Evolutionary conservation across 2,113 vertebrate genomes (phyloP), one percentile per base, ranked within the genome.

Genomic region (Sceloporus tristichus): DNA sequence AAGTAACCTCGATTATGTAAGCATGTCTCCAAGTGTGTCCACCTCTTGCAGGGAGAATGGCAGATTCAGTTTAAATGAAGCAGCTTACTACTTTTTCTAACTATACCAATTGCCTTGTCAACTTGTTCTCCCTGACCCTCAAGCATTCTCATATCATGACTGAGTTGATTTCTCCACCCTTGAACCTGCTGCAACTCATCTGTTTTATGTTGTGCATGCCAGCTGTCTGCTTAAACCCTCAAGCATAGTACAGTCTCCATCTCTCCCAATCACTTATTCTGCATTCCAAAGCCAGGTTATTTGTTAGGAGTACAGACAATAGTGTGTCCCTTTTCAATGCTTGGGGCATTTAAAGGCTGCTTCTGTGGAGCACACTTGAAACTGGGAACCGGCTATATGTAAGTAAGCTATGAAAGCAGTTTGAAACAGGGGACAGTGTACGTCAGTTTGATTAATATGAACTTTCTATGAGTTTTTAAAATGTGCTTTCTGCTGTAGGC

Each of bases 101-200:
- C 48, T 79, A 40, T 84, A 80, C 68, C 71, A 83, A 80, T 85
- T 78, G 85, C 75, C 1, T 90, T 29, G 79, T 78, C 75, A 79
- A 59, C 80, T 42, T 74, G 53, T 40, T 84, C 87, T 92, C 23
- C 25, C 71, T 68, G 25, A 53, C 65, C 54, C 79, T 84, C 80
- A 85, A 85, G 89, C 2, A 0, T 75, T 85, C 76, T 82, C 65
- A 85, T 89, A 56, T 83, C 62, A 82, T 56, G 42, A 92, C 53
- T 0, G 0, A 90, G 65, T 75, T 29, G 86, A 48, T 91, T 90
- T 93, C 92, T 91, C 84, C 90, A 92, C 90, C 88, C 87, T 91
- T 53, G 90, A 92, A 93, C 93, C 88, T 95, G 92, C 94, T 95
- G 93, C 89, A 88, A 93, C 94, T 93, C 95, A 95, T 96, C 94